A percentile compares a stretch with the other conserved stretches of the same genome.
Evolutionary conservation across 2,113 vertebrate genomes (phyloP).

Genomic region (Malaclemys terrapin): DNA sequence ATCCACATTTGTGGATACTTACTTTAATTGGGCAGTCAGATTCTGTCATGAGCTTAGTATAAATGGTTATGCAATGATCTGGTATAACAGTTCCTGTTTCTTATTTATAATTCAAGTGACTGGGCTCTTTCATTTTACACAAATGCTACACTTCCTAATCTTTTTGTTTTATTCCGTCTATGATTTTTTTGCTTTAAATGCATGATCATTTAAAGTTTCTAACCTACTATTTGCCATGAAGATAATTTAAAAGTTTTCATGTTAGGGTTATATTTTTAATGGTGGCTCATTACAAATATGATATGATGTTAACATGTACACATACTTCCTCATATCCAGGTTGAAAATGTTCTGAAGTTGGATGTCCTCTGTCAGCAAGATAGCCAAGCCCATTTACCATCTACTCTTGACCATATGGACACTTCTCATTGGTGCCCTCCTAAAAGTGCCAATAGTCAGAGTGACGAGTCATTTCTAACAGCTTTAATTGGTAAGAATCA

Average conservation of each 20-base stretch:
- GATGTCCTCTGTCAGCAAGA: neutral
- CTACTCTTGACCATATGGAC: neutral
- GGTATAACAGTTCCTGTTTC: neutral
- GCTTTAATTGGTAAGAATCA: constrained; percentile 5
- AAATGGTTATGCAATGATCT: neutral
- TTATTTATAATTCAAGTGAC: neutral
- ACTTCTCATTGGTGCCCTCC: neutral
- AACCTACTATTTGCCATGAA: neutral
- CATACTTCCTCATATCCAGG: neutral
- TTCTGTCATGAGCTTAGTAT: neutral
- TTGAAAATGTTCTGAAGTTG: neutral
- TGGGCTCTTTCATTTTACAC: neutral
- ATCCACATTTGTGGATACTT: neutral
- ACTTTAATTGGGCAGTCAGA: neutral
- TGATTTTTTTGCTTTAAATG: neutral
- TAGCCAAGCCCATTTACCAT: neutral
- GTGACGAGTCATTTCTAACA: neutral
- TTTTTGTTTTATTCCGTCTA: neutral
- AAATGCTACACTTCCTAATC: neutral
- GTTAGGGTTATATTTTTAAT: neutral
- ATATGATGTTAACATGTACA: neutral
- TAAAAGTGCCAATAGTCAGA: neutral
- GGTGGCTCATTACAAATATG: neutral
- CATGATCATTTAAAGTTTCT: neutral
- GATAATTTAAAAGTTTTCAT: neutral